Evolutionary conservation across 2,113 vertebrate genomes (phyloP), one percentile per base, ranked within the genome.

Genomic region (Natator depressus): DNA sequence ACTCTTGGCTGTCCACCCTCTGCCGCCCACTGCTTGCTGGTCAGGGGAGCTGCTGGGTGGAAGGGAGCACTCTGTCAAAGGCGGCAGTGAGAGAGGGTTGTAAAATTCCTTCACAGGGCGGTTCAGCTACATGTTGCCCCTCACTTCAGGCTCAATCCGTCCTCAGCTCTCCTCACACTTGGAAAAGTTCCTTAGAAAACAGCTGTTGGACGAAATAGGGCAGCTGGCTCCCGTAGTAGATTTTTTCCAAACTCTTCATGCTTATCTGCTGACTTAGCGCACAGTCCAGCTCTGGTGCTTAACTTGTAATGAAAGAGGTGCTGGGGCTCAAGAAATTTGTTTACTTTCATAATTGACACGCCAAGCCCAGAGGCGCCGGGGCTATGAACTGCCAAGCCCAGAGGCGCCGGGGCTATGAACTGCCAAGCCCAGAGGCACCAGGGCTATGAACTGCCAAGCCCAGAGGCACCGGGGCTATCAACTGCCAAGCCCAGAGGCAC

Each of bases 21-120:
- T 25, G 82, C 35, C 25, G 10, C 72, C 7, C 1, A 1, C 53
- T 75, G 31, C 5, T 79, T 47, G 19, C 0, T 0, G 49, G 0
- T 31, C 59, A 69, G 47, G 8, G 14, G 20, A 72, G 20, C 31
- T 25, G 10, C 57, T 16, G 10, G 19, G 42, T 29, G 42, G 42
- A 47, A 78, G 11, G 42, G 12, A 12, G 20, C 3, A 14, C 22
- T 6, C 72, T 25, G 38, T 42, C 38, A 46, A 76, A 42, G 25
- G 38, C 42, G 27, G 42, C 42, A 13, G 42, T 6, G 17, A 46
- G 75, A 46, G 42, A 47, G 42, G 38, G 10, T 46, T 42, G 38
- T 76, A 76, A 46, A 47, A 27, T 27, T 27, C 75, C 42, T 29
- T 78, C 72, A 22, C 38, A 76, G 72, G 69, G 72, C 22, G 42